Conservation (phyloP, 1,140 invertebrate genomes). For the Drosophila auraria region DNA sequence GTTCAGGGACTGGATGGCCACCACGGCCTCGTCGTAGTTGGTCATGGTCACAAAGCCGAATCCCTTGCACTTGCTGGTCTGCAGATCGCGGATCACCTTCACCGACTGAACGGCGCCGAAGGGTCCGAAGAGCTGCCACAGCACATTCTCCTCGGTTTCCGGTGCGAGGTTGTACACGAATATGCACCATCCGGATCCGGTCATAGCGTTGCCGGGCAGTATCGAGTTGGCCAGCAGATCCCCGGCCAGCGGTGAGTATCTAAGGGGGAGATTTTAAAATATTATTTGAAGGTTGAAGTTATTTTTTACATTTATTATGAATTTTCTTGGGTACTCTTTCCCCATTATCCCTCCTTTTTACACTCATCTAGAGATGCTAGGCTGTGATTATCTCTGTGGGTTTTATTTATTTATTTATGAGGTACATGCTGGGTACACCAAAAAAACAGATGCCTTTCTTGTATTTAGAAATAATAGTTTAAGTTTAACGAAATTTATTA, state of each 20-base stretch:
- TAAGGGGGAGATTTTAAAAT: constrained; percentile 18
- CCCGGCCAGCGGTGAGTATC: constrained; percentile 91
- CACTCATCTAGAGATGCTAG: constrained; percentile 13
- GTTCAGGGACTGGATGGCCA: constrained; percentile 95
- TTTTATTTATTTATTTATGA: constrained; percentile 18
- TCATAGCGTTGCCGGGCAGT: constrained; percentile 91
- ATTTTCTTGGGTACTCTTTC: neutral
- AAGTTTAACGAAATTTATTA: neutral
- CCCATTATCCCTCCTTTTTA: constrained; percentile 6
- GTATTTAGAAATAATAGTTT: neutral
- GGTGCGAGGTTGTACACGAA: constrained; percentile 97
- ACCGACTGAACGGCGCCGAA: constrained; percentile 97
- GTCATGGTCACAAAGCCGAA: constrained; percentile 98
- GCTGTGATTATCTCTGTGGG: constrained; percentile 6
- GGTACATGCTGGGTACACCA: constrained; percentile 13
- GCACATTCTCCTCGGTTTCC: constrained; percentile 95
- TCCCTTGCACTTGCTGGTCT: constrained; percentile 97
- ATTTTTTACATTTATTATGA: constrained; percentile 3
- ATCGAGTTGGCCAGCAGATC: constrained; percentile 88
- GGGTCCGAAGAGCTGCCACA: constrained; percentile 97
- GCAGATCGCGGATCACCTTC: constrained; percentile 94
- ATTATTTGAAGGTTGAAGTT: neutral
- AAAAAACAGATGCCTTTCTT: constrained; percentile 2
- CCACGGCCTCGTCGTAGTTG: constrained; percentile 95
- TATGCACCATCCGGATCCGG: constrained; percentile 94